Conservation (phyloP, 1,140 invertebrate genomes). For the Drosophila jambulina region DNA sequence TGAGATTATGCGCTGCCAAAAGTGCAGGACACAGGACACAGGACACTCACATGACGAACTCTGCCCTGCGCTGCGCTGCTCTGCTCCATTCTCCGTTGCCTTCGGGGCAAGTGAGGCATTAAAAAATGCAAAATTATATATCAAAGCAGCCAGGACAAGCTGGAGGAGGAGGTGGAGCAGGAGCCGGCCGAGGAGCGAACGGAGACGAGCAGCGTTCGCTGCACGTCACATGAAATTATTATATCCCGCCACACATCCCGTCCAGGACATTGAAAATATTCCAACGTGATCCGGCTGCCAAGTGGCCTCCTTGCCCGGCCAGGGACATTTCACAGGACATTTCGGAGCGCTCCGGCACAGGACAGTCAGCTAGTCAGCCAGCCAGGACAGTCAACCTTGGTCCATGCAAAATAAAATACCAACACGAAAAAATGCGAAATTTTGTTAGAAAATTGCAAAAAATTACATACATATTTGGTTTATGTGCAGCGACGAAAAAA, state of each 20-base stretch:
- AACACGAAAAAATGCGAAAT: conserved; percentile 75
- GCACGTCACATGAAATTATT: conserved; percentile 82
- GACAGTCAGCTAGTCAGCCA: conserved; percentile 8
- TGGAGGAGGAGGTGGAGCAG: conserved; percentile 17
- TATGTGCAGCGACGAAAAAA: conserved; percentile 50
- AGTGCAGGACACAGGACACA: conserved; percentile 63
- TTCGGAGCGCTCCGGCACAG: conserved; percentile 12
- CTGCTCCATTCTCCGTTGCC: conserved; percentile 23
- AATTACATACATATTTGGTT: conserved; percentile 80
- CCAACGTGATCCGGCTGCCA: conserved; percentile 73
- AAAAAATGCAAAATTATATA: conserved; percentile 84
- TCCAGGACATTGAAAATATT: conserved; percentile 73
- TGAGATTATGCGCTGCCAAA: conserved; percentile 83
- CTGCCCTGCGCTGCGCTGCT: background rate
- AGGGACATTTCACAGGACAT: conserved; percentile 29
- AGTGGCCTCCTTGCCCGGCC: conserved; percentile 49
- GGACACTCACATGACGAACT: conserved; percentile 57
- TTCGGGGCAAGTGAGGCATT: conserved; percentile 76
- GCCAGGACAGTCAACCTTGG: conserved; percentile 30
- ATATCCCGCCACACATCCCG: conserved; percentile 64
- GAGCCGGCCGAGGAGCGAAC: conserved; percentile 5
- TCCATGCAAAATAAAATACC: conserved; percentile 74
- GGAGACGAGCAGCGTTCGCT: conserved; percentile 38
- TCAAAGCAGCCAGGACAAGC: conserved; percentile 68
- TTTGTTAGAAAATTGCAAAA: conserved; percentile 81